A percentile compares a stretch with the other conserved stretches of the same genome.
Evolutionary conservation across 2,888 invertebrate species (phyloP).

Genomic region (Onchidella celtica): DNA sequence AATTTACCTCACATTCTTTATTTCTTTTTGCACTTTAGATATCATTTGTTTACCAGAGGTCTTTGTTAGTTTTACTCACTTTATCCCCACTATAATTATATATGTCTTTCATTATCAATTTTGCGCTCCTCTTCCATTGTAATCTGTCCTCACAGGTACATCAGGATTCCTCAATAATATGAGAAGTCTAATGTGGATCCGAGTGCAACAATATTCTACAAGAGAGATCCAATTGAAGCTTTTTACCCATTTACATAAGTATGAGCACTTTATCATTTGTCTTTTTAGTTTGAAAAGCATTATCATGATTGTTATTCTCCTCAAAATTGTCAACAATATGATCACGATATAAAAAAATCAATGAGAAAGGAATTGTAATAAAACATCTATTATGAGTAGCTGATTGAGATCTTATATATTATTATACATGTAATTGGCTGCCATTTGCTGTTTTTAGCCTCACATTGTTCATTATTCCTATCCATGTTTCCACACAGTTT

Average conservation of each 20-base stretch:
- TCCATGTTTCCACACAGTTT: slow-evolving; percentile 81
- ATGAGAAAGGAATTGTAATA: too few species aligned
- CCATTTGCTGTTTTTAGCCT: too few species aligned
- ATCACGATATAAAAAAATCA: not conserved
- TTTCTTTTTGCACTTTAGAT: too few species aligned
- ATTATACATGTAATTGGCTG: too few species aligned
- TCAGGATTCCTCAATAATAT: slow-evolving; percentile 93
- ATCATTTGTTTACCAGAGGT: too few species aligned
- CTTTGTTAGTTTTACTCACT: too few species aligned
- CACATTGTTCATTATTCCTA: not conserved
- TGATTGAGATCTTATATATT: too few species aligned
- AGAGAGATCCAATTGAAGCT: slow-evolving; percentile 93
- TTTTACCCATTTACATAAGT: slow-evolving; percentile 91
- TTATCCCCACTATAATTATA: too few species aligned
- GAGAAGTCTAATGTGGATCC: slow-evolving; percentile 95
- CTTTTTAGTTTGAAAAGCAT: not conserved
- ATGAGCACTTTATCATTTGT: not conserved
- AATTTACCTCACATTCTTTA: too few species aligned
- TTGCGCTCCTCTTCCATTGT: not conserved
- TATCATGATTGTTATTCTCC: not conserved
- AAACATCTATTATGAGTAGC: too few species aligned
- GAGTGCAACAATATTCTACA: slow-evolving; percentile 96
- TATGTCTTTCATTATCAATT: too few species aligned
- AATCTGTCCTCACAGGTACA: slow-evolving; percentile 63
- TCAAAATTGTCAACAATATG: not conserved